Percentiles rank a stretch among this genome's conserved stretches.
phyloP scores from a whole-genome alignment of 2,797 vertebrate genomes.

The Oreortyx pictus region DNA sequence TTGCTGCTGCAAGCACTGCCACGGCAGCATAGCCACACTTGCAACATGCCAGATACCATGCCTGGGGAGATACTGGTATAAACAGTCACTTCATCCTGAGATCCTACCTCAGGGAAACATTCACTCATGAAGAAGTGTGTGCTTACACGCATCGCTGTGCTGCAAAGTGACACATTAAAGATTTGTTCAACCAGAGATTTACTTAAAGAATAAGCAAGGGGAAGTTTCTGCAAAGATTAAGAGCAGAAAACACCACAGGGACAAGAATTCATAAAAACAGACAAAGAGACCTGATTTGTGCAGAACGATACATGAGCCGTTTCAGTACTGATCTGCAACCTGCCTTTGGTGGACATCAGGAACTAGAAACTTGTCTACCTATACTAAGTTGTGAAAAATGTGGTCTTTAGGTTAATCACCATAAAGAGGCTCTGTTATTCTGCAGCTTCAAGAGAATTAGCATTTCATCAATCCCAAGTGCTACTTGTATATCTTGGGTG shows the following conservation, averaged over 20 bases:
- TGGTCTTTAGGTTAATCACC: background rate
- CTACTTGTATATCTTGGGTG: conserved; percentile 19
- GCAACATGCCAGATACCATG: conserved; percentile 36
- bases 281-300: background rate
- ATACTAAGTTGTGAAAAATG: conserved; percentile 3
- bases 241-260: background rate
- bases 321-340: background rate
- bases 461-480: background rate
- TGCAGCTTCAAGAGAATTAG: conserved; percentile 21
- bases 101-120: conserved; percentile 5
- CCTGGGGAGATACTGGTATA: conserved; percentile 1
- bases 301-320: background rate
- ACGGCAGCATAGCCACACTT: background rate
- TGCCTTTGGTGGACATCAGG: background rate
- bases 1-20: conserved; percentile 43
- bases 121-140: background rate
- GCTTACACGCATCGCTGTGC: background rate
- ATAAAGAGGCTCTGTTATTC: background rate
- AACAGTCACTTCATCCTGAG: conserved; percentile 5
- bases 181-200: background rate
- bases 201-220: background rate
- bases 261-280: background rate
- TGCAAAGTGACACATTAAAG: background rate
- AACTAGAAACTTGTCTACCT: background rate
- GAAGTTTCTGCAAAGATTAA: background rate